These are phyloP conservation scores for Paragorgia papillata DNA, from an alignment of 92 coral and sea anemone species.

Conservation along the genomic window DNA sequence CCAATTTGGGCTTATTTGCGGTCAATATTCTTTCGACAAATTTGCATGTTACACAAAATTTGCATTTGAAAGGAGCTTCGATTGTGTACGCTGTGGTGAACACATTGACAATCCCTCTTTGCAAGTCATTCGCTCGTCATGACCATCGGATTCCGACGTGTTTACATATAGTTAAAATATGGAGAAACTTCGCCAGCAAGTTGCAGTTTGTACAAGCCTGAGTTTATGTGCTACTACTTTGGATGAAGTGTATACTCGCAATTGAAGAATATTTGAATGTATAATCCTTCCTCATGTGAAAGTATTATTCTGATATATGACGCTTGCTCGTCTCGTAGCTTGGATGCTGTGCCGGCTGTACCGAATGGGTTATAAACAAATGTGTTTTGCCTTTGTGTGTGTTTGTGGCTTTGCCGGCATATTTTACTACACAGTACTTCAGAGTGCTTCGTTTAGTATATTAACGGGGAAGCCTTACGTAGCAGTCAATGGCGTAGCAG, in stretches of 20 bases:
- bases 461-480: background rate
- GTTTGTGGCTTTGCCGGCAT: constrained; percentile 26
- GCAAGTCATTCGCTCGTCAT: constrained; percentile 11
- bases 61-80: constrained; percentile 38
- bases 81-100: background rate
- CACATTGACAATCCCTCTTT: constrained; percentile 3
- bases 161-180: constrained; percentile 17
- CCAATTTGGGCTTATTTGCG: constrained; percentile 24
- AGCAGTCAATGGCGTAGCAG: constrained; percentile 11
- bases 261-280: no score
- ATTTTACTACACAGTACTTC: constrained; percentile 4
- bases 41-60: constrained; percentile 38
- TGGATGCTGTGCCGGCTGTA: background rate
- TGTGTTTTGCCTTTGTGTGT: constrained; percentile 10
- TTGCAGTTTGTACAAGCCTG: background rate
- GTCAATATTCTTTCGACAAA: constrained; percentile 18
- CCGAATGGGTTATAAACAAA: background rate
- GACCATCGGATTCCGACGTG: constrained; percentile 8
- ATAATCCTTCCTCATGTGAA: no score
- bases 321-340: background rate
- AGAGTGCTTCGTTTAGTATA: background rate
- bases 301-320: no score
- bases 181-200: background rate
- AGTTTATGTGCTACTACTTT: background rate
- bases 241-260: background rate